Base-by-base conservation (phyloP, 1,140 invertebrate species). In the Maniola jurtina region DNA sequence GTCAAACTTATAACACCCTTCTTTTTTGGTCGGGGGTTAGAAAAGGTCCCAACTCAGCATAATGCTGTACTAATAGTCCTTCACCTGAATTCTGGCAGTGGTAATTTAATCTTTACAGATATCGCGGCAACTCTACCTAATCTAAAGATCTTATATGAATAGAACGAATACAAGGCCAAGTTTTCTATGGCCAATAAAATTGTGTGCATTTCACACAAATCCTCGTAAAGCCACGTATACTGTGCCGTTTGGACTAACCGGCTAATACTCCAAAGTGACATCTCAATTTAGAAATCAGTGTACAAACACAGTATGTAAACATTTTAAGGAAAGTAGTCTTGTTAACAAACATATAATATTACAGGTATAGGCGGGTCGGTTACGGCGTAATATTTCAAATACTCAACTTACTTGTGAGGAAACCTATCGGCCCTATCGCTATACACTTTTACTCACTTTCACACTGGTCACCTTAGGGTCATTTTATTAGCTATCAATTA, bases 391-490 rank as follows among this genome's bases (percentile, higher is more conserved):
- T 79, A 75, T 83, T 83, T 73, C 77, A 64, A 61, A 61, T 64
- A 62, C 42, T 45, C 42, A 45, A 45, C 42, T 45, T 45, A 45
- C 42, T 45, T 13, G 42, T 45, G 9, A 69, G 67, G 56, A 76
- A 78, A 79, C 71, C 70, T 72, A 80, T 77, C 68, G 63, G 68
- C 60, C n/a, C n/a, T 79, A 72, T 66, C 71, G 70, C 76, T 79
- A 76, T 76, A 67, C 71, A 68, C 76, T 79, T 77, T 76, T 78
- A 73, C 76, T 73, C 36, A 66, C 67, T 75, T 74, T 77, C 70
- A 68, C 69, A 66, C 59, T 68, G 64, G 54, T 25, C 1, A 25
- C 25, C 25, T 25, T 25, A 25, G 25, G 25, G 25, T 25, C 25
- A 25, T 25, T 25, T 25, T 25, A 25, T 25, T 25, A 25, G 25